Percentiles rank a stretch among this genome's conserved stretches.
These are phyloP conservation scores for Columba janthina DNA, from an alignment of 2,113 vertebrate genomes.

Conservation along the genomic window DNA sequence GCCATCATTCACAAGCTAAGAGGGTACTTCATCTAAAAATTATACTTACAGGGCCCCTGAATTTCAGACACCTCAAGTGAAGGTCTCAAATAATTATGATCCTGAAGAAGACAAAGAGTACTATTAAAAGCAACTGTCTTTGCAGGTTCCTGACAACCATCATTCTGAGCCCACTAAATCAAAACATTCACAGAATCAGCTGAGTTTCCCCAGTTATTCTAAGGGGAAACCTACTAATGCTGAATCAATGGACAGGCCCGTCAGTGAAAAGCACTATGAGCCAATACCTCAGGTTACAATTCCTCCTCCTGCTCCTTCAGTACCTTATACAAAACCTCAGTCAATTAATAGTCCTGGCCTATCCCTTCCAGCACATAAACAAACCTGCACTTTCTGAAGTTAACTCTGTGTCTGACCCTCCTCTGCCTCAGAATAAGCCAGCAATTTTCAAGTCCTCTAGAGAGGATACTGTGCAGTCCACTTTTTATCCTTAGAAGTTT, in stretches of 20 bases:
- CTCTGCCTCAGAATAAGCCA: constrained; percentile 69
- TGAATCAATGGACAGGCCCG: constrained; percentile 78
- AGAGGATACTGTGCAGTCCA: constrained; percentile 80
- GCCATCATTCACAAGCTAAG: neutral
- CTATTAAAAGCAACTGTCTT: constrained; percentile 87
- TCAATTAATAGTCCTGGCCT: constrained; percentile 49
- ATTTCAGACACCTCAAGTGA: constrained; percentile 83
- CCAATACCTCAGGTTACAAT: constrained; percentile 72
- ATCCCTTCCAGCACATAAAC: constrained; percentile 73
- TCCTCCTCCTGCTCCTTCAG: constrained; percentile 59
- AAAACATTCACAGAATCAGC: constrained; percentile 71
- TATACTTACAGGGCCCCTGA: constrained; percentile 76
- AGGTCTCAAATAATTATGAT: constrained; percentile 83
- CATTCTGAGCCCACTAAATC: constrained; percentile 80
- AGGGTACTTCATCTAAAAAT: neutral
- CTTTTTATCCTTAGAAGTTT: constrained; percentile 86
- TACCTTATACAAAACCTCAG: constrained; percentile 74
- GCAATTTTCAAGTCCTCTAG: constrained; percentile 76
- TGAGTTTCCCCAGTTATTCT: constrained; percentile 76
- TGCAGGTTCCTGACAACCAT: constrained; percentile 75
- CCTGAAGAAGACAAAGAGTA: constrained; percentile 87
- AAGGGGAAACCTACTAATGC: constrained; percentile 70
- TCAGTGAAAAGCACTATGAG: constrained; percentile 81
- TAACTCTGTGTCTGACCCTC: constrained; percentile 76
- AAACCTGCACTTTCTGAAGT: constrained; percentile 80